Percentiles rank a stretch among this genome's conserved stretches.
These are phyloP conservation scores for Nomada fucata DNA, from an alignment of 2,888 invertebrate species.

Conservation along the genomic window DNA sequence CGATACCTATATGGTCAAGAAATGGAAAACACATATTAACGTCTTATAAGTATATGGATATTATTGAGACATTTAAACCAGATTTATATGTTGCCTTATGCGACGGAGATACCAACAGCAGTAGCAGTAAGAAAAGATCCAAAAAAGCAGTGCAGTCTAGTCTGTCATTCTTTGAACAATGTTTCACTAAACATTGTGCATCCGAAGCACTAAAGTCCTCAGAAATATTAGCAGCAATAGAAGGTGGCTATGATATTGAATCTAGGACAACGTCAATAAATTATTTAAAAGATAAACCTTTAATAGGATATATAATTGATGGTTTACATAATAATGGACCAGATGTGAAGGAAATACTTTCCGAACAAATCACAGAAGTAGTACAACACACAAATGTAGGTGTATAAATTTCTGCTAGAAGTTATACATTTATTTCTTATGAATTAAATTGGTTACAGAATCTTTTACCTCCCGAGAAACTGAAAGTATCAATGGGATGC, in stretches of 20 bases:
- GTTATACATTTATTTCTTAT: background rate
- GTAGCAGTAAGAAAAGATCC: slow-evolving; percentile 89
- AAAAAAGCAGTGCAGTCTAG: slow-evolving; percentile 90
- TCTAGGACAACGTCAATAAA: slow-evolving; percentile 88
- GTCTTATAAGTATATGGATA: slow-evolving; percentile 90
- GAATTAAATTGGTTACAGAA: slow-evolving; percentile 83
- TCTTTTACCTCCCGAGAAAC: slow-evolving; percentile 88
- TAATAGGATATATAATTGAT: slow-evolving; percentile 92
- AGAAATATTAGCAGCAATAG: slow-evolving; percentile 88
- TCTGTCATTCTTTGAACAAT: slow-evolving; percentile 88
- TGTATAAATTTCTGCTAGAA: slow-evolving; percentile 55
- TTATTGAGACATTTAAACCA: slow-evolving; percentile 91
- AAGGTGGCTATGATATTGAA: slow-evolving; percentile 90
- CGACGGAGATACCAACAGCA: slow-evolving; percentile 90
- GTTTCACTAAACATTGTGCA: slow-evolving; percentile 87
- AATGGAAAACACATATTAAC: slow-evolving; percentile 90
- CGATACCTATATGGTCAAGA: slow-evolving; percentile 91
- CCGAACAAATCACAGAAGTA: slow-evolving; percentile 86
- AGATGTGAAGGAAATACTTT: slow-evolving; percentile 85
- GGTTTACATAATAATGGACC: slow-evolving; percentile 92
- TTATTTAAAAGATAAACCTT: slow-evolving; percentile 86
- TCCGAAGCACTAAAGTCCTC: slow-evolving; percentile 85
- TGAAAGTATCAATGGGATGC: slow-evolving; percentile 91
- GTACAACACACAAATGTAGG: slow-evolving; percentile 88
- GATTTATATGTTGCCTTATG: slow-evolving; percentile 93